phyloP scores from a whole-genome alignment of 1,140 invertebrate genomes.

The Papilio machaon region DNA sequence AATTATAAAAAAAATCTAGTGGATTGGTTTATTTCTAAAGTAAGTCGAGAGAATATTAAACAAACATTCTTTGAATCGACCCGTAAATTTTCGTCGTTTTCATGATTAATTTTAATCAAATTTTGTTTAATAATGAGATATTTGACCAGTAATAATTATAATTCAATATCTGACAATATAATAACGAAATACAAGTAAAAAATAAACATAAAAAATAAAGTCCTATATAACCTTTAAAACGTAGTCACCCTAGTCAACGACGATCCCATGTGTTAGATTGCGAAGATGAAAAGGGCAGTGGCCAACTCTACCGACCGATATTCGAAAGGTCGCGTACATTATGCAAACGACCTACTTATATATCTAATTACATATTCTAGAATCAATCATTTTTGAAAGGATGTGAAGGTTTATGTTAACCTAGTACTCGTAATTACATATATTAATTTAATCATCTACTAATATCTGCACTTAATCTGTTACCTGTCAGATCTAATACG shows the following conservation, averaged over 20 bases:
- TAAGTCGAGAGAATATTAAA: no score
- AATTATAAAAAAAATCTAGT: background rate
- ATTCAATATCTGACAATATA: no score
- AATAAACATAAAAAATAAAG: background rate
- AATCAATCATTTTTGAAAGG: conserved; percentile 17
- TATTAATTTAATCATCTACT: conserved; percentile 8
- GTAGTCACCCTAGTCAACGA: background rate
- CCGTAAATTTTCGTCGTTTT: no score
- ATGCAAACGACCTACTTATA: conserved; percentile 15
- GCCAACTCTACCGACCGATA: conserved; percentile 33
- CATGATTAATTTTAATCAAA: no score
- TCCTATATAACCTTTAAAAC: background rate
- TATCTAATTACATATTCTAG: conserved; percentile 20
- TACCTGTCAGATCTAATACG: background rate
- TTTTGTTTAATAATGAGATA: no score
- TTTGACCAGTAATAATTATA: no score
- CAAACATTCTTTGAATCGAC: no score
- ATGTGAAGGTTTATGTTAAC: conserved; percentile 2
- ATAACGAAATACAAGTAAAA: no score
- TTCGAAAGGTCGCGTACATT: conserved; percentile 30
- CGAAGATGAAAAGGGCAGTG: conserved; percentile 34
- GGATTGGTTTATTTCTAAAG: no score
- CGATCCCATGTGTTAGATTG: conserved; percentile 38
- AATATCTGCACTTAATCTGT: background rate
- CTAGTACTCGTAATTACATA: background rate